Evolutionary conservation across 2,888 invertebrate genomes (phyloP), one percentile per base, ranked within the genome.

Genomic region (Micoletzkya japonica): DNA sequence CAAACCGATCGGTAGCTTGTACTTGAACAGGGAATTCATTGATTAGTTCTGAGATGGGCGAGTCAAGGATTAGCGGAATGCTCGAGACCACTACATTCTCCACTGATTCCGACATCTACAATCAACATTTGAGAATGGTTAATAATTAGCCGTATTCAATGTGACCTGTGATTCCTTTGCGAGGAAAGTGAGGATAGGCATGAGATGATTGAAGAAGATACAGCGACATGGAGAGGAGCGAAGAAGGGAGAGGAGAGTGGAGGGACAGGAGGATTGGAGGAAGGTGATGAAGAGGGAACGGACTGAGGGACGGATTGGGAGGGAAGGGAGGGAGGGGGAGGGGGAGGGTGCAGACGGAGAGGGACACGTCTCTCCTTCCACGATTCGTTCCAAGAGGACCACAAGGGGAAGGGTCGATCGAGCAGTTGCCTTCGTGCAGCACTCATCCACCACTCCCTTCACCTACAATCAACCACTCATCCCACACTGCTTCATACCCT

Each of bases 1-100:
- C 68, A 26, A 50, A 68, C 58, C 68, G 17, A 44, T 68, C 68
- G 2, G 68, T 68, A 0, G 58, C 34, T 34, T 68, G 68, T 32
- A 68, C 37, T 4, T 30, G 24, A 10, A 68, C 36, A 10, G 44
- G 58, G 39, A 44, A 44, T 28, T 34, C 26, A 1, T 57, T 17
- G 10, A 58, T 14, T 32, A 58, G 32, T 2, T 68, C 68, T 30
- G 2, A 14, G 7, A 68, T 50, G 20, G 57, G 39, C 28, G 57
- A 10, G 24, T 26, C 10, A 26, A 68, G 58, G 34, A 54, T 26
- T 4, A 66, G 34, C 28, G 64, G 64, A 17, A 66, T 30, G 20
- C 36, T 36, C 54, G 39, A 52, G 6, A 54, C 26, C 17, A 66
- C 24, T 37, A 66, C 37, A n/a, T 26, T 26, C 10, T 54, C 54